These are phyloP conservation scores for Pteromalus puparum DNA, from an alignment of 1,140 invertebrate genomes.

Conservation along the genomic window DNA sequence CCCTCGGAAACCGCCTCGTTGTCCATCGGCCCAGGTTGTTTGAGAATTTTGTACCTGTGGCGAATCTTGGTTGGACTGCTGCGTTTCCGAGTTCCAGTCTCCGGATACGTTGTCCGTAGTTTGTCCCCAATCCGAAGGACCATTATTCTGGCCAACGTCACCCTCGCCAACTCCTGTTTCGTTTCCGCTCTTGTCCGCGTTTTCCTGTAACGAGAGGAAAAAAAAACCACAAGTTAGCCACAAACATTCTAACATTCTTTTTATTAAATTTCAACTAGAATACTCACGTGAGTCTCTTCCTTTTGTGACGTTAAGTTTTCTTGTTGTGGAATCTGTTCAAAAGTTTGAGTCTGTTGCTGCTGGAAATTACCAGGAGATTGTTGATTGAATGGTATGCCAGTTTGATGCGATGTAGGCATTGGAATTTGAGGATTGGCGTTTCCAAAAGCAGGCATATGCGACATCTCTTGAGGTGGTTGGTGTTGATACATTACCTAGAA, in stretches of 20 bases:
- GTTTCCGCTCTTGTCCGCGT: constrained; percentile 5
- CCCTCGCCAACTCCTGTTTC: constrained; percentile 31
- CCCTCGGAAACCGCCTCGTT: constrained; percentile 65
- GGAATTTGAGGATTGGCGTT: constrained; percentile 73
- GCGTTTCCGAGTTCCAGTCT: constrained; percentile 69
- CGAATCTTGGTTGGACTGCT: constrained; percentile 61
- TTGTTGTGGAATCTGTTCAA: constrained; percentile 53
- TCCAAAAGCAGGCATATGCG: constrained; percentile 71
- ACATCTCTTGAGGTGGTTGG: constrained; percentile 68
- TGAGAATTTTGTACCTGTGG: constrained; percentile 63
- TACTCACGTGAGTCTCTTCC: constrained; percentile 41
- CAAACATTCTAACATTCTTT: neutral
- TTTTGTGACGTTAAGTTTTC: constrained; percentile 23
- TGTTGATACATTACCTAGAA: constrained; percentile 69
- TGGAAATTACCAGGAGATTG: constrained; percentile 63
- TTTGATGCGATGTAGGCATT: constrained; percentile 72
- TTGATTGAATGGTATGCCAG: constrained; percentile 67
- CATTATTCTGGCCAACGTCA: constrained; percentile 60
- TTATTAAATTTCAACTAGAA: neutral
- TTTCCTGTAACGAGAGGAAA: constrained; percentile 11
- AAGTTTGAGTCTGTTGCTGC: constrained; percentile 56
- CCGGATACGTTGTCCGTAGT: constrained; percentile 61
- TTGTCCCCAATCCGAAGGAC: constrained; percentile 65
- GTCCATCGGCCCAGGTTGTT: constrained; percentile 69
- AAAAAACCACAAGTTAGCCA: neutral